A percentile compares a stretch with the other conserved stretches of the same genome.
Conservation (phyloP, 1,140 invertebrate species). For the Mamestra configurata region DNA sequence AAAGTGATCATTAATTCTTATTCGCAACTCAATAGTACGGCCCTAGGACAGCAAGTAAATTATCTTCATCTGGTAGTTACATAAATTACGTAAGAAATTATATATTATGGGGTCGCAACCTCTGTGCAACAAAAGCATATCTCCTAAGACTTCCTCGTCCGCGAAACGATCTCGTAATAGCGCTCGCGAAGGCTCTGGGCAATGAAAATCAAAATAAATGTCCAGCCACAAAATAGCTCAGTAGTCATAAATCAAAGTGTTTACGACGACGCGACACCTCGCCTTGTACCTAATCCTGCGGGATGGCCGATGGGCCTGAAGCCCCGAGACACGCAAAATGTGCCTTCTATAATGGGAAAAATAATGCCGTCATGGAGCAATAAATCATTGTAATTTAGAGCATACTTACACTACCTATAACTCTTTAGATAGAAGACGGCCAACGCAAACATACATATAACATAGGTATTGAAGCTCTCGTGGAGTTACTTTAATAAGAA, state of each 20-base stretch:
- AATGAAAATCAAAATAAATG: constrained; percentile 63
- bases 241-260: constrained; percentile 64
- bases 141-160: constrained; percentile 30
- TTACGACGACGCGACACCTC: constrained; percentile 60
- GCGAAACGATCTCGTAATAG: constrained; percentile 47
- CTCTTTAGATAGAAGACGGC: background rate
- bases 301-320: constrained; percentile 36
- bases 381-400: constrained; percentile 65
- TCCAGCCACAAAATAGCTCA: constrained; percentile 58
- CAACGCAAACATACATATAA: constrained; percentile 8
- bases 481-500: background rate
- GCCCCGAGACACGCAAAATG: constrained; percentile 33
- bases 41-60: constrained; percentile 32
- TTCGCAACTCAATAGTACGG: constrained; percentile 33
- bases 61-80: constrained; percentile 28
- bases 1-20: constrained; percentile 39
- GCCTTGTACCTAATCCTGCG: constrained; percentile 45
- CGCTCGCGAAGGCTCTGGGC: constrained; percentile 32
- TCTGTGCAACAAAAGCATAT: constrained; percentile 32
- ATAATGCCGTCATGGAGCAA: constrained; percentile 48
- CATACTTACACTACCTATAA: constrained; percentile 44
- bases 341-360: constrained; percentile 53
- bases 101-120: constrained; percentile 32
- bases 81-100: constrained; percentile 28
- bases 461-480: constrained; percentile 15